phyloP scores from a whole-genome alignment of 2,888 invertebrate genomes.

The Craniophora ligustri region DNA sequence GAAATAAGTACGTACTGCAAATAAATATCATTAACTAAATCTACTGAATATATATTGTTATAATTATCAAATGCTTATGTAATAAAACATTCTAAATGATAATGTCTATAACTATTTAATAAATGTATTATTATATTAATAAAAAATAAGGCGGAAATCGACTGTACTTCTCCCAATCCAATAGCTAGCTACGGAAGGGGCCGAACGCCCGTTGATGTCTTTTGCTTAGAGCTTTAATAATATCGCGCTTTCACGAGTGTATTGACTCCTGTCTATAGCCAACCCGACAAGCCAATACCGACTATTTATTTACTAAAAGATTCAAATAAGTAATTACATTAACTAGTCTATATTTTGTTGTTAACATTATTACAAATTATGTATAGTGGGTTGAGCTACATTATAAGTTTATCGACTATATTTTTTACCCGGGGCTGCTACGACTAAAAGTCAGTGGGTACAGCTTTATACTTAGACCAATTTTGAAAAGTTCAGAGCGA shows the following conservation, averaged over 20 bases:
- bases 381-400: not conserved
- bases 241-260: conserved; percentile 76
- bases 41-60: no score
- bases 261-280: conserved; percentile 64
- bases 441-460: no score
- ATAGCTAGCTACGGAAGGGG: conserved; percentile 55
- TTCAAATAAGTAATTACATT: not conserved
- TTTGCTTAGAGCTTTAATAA: conserved; percentile 77
- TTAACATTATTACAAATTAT: not conserved
- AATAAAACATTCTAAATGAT: no score
- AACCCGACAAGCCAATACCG: conserved; percentile 16
- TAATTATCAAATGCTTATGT: no score
- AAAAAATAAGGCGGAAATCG: no score
- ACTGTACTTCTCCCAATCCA: conserved; percentile 36
- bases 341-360: not conserved
- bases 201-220: conserved; percentile 83
- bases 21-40: no score
- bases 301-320: conserved; percentile 7
- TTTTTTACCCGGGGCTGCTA: no score
- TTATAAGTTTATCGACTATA: no score
- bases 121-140: no score
- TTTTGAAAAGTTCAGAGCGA: not conserved
- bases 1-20: no score
- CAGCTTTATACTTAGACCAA: no score
- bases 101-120: no score